Evolutionary conservation across 2,113 vertebrate genomes (phyloP).

Genomic region (Ceyx melanurus): DNA sequence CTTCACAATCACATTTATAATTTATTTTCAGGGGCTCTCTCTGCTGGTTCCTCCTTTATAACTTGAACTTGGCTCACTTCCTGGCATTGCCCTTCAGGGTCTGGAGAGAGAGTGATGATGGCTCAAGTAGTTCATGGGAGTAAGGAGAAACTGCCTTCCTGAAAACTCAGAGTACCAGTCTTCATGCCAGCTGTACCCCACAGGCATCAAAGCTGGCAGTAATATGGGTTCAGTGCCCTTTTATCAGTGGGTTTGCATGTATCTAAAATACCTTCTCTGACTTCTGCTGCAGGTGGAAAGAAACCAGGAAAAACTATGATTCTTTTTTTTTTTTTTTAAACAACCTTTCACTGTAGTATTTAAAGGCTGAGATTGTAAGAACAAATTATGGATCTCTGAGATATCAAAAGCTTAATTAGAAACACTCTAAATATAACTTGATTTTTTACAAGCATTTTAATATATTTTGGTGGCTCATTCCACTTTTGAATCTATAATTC

Average conservation of each 20-base stretch:
- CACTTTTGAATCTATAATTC: background rate
- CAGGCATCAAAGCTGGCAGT: background rate
- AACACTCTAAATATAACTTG: background rate
- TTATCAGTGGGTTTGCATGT: background rate
- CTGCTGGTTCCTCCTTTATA: background rate
- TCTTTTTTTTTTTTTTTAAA: background rate
- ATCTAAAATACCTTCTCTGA: background rate
- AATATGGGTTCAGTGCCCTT: rapidly evolving
- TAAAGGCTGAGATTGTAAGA: background rate
- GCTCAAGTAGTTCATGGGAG: background rate
- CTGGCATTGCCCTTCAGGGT: background rate
- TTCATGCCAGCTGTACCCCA: background rate
- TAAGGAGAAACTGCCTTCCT: background rate
- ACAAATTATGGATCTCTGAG: background rate
- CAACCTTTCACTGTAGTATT: background rate
- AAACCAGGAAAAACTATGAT: background rate
- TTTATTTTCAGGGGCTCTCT: background rate
- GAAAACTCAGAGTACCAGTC: background rate
- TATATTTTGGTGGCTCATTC: background rate
- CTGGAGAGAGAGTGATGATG: background rate
- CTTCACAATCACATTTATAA: background rate
- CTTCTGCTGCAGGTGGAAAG: background rate
- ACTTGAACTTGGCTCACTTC: background rate
- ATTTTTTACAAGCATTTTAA: background rate
- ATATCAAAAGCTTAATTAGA: background rate